Evolutionary conservation across 1,140 invertebrate species (phyloP).

Genomic region (Tetramorium simillimum): DNA sequence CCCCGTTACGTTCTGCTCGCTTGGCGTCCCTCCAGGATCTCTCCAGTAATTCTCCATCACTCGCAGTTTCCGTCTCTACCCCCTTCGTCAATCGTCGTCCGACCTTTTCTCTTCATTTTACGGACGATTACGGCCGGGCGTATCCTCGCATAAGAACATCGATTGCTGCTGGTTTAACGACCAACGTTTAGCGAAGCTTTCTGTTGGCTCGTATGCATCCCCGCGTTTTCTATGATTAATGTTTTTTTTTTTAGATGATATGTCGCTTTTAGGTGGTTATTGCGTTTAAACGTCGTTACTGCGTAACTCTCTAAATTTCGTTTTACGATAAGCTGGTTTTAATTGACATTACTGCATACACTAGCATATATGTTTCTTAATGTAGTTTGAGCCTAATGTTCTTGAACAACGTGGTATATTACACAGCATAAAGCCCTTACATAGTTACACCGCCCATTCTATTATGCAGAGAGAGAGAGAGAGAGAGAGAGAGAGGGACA

Average conservation of each 20-base stretch:
- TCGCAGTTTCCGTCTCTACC: conserved; percentile 7
- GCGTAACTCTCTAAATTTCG: conserved; percentile 20
- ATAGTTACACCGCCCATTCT: conserved; percentile 9
- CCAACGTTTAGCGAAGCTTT: conserved; percentile 17
- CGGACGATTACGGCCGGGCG: conserved; percentile 64
- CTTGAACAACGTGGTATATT: conserved; percentile 27
- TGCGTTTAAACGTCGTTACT: background rate
- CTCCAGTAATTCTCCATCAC: conserved; percentile 48
- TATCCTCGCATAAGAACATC: conserved; percentile 41
- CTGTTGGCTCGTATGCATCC: background rate
- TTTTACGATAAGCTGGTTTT: conserved; percentile 26
- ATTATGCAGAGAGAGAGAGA: conserved; percentile 6
- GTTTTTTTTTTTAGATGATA: background rate
- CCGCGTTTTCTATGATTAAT: background rate
- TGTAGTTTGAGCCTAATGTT: conserved; percentile 35
- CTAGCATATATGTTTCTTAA: conserved; percentile 33
- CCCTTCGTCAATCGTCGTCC: conserved; percentile 4
- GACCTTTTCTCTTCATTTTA: conserved; percentile 38
- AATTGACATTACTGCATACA: conserved; percentile 14
- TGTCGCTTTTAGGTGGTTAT: background rate
- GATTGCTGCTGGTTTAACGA: conserved; percentile 38
- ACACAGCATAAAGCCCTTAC: conserved; percentile 29
- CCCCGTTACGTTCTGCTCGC: conserved; percentile 41
- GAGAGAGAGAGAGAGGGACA: background rate
- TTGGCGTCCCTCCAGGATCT: conserved; percentile 63